Percentiles rank a stretch among this genome's conserved stretches.
Conservation (phyloP, 1,140 invertebrate species). For the Zaprionus camerounensis region DNA sequence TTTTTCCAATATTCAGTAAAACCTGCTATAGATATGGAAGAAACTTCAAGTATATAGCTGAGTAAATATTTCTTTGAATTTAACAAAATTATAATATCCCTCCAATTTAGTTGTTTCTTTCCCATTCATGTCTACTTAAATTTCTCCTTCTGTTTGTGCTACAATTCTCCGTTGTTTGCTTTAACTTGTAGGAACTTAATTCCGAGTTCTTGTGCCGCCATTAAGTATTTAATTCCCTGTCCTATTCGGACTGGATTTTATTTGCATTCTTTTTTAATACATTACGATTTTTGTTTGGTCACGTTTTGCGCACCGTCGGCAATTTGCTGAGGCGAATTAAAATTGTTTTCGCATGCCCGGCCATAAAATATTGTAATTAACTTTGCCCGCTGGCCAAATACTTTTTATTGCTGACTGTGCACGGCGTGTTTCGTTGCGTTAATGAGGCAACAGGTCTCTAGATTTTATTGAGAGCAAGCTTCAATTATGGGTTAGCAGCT, state of each 20-base stretch:
- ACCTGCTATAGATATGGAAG: background rate
- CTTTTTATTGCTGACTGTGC: slow-evolving; percentile 26
- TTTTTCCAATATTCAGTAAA: background rate
- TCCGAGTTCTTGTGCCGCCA: slow-evolving; percentile 47
- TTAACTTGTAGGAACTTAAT: slow-evolving; percentile 3
- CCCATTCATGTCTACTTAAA: background rate
- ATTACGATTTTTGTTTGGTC: slow-evolving; percentile 35
- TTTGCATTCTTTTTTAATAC: slow-evolving; percentile 55
- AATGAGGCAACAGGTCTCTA: slow-evolving; percentile 73
- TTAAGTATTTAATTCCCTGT: slow-evolving; percentile 52
- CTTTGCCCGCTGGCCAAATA: slow-evolving; percentile 49
- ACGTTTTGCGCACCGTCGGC: slow-evolving; percentile 51
- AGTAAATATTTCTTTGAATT: background rate
- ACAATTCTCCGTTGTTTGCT: background rate
- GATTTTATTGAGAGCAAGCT: slow-evolving; percentile 35
- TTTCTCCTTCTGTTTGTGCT: background rate
- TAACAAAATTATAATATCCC: background rate
- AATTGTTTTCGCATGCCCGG: slow-evolving; percentile 33
- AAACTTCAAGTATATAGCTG: background rate
- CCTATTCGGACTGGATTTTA: slow-evolving; percentile 49
- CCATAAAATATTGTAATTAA: slow-evolving; percentile 77
- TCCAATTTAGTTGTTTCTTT: background rate
- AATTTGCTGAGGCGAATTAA: slow-evolving; percentile 56
- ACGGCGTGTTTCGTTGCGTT: slow-evolving; percentile 27
- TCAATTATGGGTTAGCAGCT: slow-evolving; percentile 58